These are phyloP conservation scores for Tragulus kanchil DNA, from an alignment of 2,113 vertebrate genomes.

Conservation along the genomic window DNA sequence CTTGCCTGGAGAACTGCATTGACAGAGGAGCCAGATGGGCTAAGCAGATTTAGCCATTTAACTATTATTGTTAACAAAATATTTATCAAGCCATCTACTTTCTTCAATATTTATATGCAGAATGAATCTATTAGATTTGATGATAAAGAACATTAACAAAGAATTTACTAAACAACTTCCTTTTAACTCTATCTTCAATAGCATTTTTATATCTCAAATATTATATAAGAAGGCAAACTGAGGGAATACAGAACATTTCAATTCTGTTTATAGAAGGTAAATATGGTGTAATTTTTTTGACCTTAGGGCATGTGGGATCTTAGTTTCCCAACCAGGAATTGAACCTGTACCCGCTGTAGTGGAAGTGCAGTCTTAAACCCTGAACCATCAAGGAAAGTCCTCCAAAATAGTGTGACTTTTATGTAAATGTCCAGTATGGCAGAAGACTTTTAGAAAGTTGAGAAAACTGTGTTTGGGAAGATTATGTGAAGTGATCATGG, in stretches of 20 bases:
- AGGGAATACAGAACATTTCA: neutral
- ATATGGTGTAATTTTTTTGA: neutral
- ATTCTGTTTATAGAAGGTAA: neutral
- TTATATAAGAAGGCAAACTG: neutral
- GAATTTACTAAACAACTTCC: neutral
- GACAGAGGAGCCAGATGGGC: too few relatives aligned
- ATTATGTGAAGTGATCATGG: neutral
- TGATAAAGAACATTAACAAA: neutral
- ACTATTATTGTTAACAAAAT: neutral
- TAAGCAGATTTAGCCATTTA: neutral
- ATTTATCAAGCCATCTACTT: neutral
- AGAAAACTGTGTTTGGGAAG: neutral
- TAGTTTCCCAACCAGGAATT: neutral
- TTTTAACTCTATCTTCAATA: neutral
- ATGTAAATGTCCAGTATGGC: neutral
- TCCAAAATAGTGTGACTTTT: neutral
- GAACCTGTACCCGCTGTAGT: neutral
- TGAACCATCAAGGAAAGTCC: neutral
- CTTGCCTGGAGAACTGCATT: too few relatives aligned
- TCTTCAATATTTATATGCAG: neutral
- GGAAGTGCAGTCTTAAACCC: neutral
- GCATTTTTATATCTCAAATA: slow-evolving; percentile 18
- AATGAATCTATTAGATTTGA: slow-evolving; percentile 47
- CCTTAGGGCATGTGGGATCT: neutral
- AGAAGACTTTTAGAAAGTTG: neutral